These are phyloP conservation scores for Xanthorhoe spadicearia DNA, from an alignment of 2,888 invertebrate genomes.

Conservation along the genomic window DNA sequence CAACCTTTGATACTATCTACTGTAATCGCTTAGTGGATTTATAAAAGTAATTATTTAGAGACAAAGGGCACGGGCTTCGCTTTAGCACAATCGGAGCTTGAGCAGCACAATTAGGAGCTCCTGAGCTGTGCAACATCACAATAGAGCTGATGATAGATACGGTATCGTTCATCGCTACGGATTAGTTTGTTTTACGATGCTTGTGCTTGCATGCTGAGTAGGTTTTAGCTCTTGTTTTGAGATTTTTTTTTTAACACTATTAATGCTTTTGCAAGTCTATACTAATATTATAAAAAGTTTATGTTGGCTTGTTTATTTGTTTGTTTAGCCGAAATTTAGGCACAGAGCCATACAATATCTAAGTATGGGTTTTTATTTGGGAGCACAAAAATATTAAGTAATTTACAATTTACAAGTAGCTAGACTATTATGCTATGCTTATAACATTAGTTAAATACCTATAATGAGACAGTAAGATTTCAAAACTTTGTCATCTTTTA, in stretches of 20 bases:
- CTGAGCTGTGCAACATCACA: constrained; percentile 65
- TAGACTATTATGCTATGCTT: no score
- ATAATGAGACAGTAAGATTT: no score
- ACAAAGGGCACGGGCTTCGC: constrained; percentile 67
- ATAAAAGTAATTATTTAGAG: constrained; percentile 73
- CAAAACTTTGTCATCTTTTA: no score
- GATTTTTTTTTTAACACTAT: constrained; percentile 10
- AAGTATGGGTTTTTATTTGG: no score
- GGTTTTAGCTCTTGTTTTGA: constrained; percentile 21
- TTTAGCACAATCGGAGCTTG: constrained; percentile 44
- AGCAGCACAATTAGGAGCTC: constrained; percentile 57
- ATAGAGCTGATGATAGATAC: constrained; percentile 72
- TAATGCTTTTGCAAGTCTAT: neutral
- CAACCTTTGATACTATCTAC: constrained; percentile 69
- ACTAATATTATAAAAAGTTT: no score
- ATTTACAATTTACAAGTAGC: no score
- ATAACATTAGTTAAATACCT: no score
- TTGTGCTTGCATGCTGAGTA: constrained; percentile 38
- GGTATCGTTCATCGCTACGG: constrained; percentile 59
- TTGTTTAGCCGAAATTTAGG: no score
- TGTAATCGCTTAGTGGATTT: constrained; percentile 72
- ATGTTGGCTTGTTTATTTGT: no score
- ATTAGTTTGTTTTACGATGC: constrained; percentile 67
- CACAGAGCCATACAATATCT: no score
- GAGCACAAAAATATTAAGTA: no score